These are phyloP conservation scores for Nowickia ferox DNA, from an alignment of 2,888 invertebrate genomes.

Conservation along the genomic window DNA sequence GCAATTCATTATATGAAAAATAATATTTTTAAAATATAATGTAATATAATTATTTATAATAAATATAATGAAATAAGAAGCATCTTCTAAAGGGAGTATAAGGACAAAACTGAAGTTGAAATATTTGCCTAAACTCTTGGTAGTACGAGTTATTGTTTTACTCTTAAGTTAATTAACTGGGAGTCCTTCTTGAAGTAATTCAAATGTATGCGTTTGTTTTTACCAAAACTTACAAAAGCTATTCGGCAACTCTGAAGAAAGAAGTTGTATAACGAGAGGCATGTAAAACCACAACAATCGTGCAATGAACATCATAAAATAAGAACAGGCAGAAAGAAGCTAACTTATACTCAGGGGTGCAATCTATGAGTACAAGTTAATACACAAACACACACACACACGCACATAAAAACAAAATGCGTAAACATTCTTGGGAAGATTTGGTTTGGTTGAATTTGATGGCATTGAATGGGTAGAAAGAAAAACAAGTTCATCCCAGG, in stretches of 20 bases:
- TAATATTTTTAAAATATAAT: too few relatives aligned
- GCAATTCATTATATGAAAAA: too few relatives aligned
- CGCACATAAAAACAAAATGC: slow-evolving; percentile 36
- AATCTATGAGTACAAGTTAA: slow-evolving; percentile 19
- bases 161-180: too few relatives aligned
- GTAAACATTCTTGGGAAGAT: slow-evolving; percentile 23
- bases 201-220: too few relatives aligned
- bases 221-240: background rate
- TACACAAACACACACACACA: slow-evolving; percentile 14
- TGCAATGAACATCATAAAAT: slow-evolving; percentile 33
- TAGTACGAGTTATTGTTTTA: too few relatives aligned
- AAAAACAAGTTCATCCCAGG: slow-evolving; percentile 39
- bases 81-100: too few relatives aligned
- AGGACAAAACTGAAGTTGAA: too few relatives aligned
- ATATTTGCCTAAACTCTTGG: too few relatives aligned
- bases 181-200: too few relatives aligned
- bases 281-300: slow-evolving; percentile 37
- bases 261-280: background rate
- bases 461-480: slow-evolving; percentile 30
- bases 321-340: background rate
- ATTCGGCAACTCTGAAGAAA: background rate
- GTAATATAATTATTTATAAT: too few relatives aligned
- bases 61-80: too few relatives aligned
- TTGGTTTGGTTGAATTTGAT: slow-evolving; percentile 10
- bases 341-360: slow-evolving; percentile 54